Evolutionary conservation across 30 jellyfish, hydroid and myxozoan genomes (phyloP), one percentile per base, ranked within the genome.

Genomic region (Cassiopea andromeda): DNA sequence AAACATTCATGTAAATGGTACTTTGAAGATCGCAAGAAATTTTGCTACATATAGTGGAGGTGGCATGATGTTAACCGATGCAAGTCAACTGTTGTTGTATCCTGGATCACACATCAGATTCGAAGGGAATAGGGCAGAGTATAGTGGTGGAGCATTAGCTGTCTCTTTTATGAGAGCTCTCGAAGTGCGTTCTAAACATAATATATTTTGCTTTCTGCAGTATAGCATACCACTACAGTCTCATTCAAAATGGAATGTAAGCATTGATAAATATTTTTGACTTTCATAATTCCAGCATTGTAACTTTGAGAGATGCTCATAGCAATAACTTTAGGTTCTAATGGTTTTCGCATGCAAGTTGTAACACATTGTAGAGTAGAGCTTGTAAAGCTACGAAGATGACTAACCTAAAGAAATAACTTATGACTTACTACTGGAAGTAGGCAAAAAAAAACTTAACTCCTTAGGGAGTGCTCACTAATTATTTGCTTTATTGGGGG

Each of bases 181-280:
- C 49, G 95, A 87, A 18, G 44, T 90, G 76, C 94, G 90, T 2
- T 90, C 90, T 60, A 66, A 57, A 43, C 71, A 85, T 87, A 94
- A 94, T 59, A 97, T 98, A 67, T 86, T 93, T 49, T 94, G 98
- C 72, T 94, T 94, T 47, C 80, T 94, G 27, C 97, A 90, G 73
- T 94, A 94, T 48, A 71, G 77, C 19, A 87, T 68, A 18, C 76
- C 48, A 49, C 54, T 54, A 27, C 75, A 66, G n/a, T 97, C 98
- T 44, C 89, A 97, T 43, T 90, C 97, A 44, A 44, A 90, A 74
- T 94, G 98, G 98, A 75, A 94, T 59, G 98, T 94, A 73, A 84
- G 97, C 88, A 48, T 58, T 48, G n/a, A 3, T 18, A 14, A n/a
- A 66, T 70, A 54, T 6, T 54, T 0, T 10, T 54, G 12, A 3